Conservation (phyloP, 2,113 vertebrate genomes). For the Actinemys pallida region DNA sequence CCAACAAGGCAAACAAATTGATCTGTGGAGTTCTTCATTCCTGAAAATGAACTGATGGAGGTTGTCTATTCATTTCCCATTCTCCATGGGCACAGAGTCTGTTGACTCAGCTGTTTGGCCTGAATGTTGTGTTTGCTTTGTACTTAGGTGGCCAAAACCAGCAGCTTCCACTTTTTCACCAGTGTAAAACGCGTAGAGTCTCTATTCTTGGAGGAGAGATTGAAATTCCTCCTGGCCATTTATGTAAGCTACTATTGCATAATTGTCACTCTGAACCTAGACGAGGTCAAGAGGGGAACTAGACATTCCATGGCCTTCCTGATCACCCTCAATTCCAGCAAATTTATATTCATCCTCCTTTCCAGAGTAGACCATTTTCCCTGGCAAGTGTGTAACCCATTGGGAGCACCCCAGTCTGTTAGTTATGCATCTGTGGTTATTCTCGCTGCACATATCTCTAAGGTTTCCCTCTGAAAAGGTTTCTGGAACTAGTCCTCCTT, state of each 20-base stretch:
- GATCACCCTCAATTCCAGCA: neutral
- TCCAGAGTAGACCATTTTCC: neutral
- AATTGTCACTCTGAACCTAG: neutral
- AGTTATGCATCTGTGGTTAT: neutral
- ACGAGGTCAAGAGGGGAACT: neutral
- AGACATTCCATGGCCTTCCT: neutral
- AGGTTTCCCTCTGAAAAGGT: neutral
- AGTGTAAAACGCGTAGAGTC: neutral
- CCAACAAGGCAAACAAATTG: neutral
- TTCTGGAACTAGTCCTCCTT: neutral
- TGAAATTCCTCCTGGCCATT: neutral
- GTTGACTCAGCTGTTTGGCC: neutral
- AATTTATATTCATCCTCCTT: neutral
- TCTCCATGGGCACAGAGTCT: neutral
- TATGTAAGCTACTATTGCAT: neutral
- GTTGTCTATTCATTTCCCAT: neutral
- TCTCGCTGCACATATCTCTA: neutral
- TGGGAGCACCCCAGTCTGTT: neutral
- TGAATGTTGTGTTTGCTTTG: neutral
- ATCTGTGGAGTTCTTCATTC: neutral
- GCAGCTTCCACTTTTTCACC: neutral
- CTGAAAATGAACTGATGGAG: neutral
- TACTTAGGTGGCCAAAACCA: neutral
- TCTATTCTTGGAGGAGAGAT: neutral
- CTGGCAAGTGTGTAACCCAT: neutral